Evolutionary conservation across 2,797 vertebrate species (phyloP), one percentile per base, ranked within the genome.

Genomic region (Brotula barbata): DNA sequence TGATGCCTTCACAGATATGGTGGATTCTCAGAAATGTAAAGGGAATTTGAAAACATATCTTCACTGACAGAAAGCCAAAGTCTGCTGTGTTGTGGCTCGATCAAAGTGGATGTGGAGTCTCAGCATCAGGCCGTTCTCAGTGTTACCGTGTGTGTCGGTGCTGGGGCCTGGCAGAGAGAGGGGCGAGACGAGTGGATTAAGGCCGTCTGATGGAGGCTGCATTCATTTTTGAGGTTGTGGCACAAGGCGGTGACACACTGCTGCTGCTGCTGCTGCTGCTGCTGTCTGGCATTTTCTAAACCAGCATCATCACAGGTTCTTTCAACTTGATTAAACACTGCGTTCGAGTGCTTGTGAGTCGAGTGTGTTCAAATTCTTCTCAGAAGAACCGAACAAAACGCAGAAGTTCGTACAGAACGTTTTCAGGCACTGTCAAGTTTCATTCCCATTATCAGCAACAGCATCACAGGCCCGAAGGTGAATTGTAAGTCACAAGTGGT

Each of bases 221-320:
- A 3, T n/a, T 53, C 66, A 61, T 61, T 2, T 54, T 59, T 65
- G 46, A 58, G 75, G 64, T 47, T 2, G 64, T 20, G 64, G 73
- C 69, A 69, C 81, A 80, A 80, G 75, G 69, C 52, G 84, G 77
- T 70, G 81, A 71, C 47, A 42, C 23, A 71, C 73, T 78, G 51
- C 75, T 46, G 59, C 78, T 80, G 37, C 37, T 39, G 37, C 15
- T 2, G 37, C 37, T 39, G 37, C 13, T 33, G 34, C 34, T 5
- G 3, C 34, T 3, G 37, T 39, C 37, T n/a, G 14, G 7, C 4
- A 28, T 28, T 28, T 28, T 7, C 25, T 28, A 28, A 28, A 39
- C 14, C 9, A 36, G 31, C 31, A 33, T 6, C 31, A n/a, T n/a
- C n/a, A n/a, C n/a, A n/a, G n/a, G n/a, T n/a, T n/a, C n/a, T n/a